Evolutionary conservation across 2,797 vertebrate species (phyloP), one percentile per base, ranked within the genome.

Genomic region (Danio kyathit): DNA sequence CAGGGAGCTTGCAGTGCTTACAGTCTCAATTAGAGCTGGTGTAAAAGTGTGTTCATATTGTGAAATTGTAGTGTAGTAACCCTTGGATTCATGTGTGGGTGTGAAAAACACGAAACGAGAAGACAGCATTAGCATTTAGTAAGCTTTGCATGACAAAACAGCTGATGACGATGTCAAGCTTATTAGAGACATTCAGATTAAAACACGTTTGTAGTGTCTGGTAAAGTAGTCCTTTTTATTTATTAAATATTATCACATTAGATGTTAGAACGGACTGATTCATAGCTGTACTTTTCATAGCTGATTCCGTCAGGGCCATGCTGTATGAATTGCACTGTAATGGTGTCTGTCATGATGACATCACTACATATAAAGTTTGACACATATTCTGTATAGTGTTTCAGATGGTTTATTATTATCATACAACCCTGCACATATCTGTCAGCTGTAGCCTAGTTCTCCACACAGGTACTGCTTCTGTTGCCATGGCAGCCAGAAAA

Each of bases 401-500:
- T 66, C 65, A 66, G 56, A 70, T 65, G 79, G 83, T 60, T 74
- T 67, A 66, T 29, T 29, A 65, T 40, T 48, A 44, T 75, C 14
- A 76, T 80, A 16, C 61, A 82, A 79, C 17, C 54, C 46, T 14
- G 51, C 69, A 81, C 16, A 56, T 57, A 82, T 69, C 70, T 82
- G 71, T 80, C 64, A 82, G 17, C 69, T 61, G 29, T 17, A 51
- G 66, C 14, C 38, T 41, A 41, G 46, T 66, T 66, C 64, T 63
- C 67, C n/a, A 21, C 66, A 82, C 78, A 84, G 74, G 67, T 54
- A 57, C 51, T 54, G 44, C 67, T 75, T 63, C 54, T 65, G 87
- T 90, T 88, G 86, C 86, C 85, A 89, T 88, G 83, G 82, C 84
- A 88, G 66, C 87, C 17, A 38, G 70, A 75, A 76, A 78, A 70